These are phyloP conservation scores for Meloe dianella DNA, from an alignment of 2,888 invertebrate genomes.

Conservation along the genomic window DNA sequence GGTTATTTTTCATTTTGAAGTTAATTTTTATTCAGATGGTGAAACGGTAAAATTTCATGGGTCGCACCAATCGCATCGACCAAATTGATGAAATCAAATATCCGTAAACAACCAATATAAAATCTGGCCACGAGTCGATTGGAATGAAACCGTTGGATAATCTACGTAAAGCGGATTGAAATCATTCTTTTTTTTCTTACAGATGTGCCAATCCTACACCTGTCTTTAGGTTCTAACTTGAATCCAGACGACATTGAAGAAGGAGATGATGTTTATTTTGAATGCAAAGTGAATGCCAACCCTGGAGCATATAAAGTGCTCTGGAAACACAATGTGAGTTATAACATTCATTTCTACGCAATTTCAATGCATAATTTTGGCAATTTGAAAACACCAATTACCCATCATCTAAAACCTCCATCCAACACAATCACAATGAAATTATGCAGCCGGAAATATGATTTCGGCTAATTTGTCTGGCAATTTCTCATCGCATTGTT, in stretches of 20 bases:
- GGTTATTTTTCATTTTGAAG: background rate
- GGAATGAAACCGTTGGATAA: conserved; percentile 42
- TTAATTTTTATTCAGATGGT: background rate
- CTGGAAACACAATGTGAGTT: conserved; percentile 82
- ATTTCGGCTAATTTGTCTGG: conserved; percentile 31
- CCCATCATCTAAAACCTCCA: conserved; percentile 8
- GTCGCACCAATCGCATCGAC: background rate
- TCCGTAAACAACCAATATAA: conserved; percentile 51
- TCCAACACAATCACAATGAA: background rate
- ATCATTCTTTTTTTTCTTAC: conserved; percentile 44
- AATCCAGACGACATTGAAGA: conserved; percentile 82
- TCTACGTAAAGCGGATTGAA: conserved; percentile 49
- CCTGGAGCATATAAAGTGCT: conserved; percentile 80
- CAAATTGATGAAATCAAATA: conserved; percentile 41
- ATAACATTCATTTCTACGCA: conserved; percentile 33
- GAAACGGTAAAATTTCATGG: background rate
- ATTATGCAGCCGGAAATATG: conserved; percentile 25
- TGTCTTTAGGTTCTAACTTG: conserved; percentile 75
- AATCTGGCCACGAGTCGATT: conserved; percentile 47
- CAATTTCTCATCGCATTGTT: conserved; percentile 33
- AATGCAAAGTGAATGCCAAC: conserved; percentile 79
- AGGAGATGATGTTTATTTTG: conserved; percentile 81
- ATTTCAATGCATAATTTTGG: conserved; percentile 32
- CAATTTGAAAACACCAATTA: background rate
- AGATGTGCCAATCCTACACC: conserved; percentile 74